Conservation (phyloP, 2,888 invertebrate species). For the Aphidius colemani region DNA sequence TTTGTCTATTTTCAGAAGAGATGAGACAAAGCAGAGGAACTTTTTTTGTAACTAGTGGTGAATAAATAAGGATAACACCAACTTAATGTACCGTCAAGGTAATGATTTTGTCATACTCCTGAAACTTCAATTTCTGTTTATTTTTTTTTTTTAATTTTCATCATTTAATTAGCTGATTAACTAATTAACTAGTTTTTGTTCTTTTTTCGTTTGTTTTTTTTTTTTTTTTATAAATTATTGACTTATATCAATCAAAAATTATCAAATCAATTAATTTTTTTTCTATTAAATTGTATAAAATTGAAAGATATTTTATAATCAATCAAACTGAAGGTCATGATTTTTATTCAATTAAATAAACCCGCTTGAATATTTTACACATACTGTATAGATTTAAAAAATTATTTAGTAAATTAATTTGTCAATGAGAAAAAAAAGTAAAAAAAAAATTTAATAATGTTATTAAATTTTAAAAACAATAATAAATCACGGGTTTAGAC, state of each 20-base stretch:
- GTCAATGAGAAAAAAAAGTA: neutral
- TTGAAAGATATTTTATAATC: too few relatives aligned
- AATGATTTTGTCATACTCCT: slow-evolving; percentile 58
- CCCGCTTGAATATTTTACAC: too few relatives aligned
- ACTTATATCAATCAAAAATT: slow-evolving; percentile 28
- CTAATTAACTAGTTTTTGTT: slow-evolving; percentile 23
- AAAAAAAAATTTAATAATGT: slow-evolving; percentile 5
- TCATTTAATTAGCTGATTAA: slow-evolving; percentile 6
- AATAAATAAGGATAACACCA: slow-evolving; percentile 41
- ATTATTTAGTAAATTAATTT: slow-evolving; percentile 5
- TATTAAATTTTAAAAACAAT: slow-evolving; percentile 44
- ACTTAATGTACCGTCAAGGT: slow-evolving; percentile 57
- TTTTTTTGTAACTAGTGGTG: slow-evolving; percentile 10
- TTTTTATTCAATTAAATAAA: too few relatives aligned
- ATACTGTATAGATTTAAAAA: too few relatives aligned
- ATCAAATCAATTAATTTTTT: slow-evolving; percentile 2
- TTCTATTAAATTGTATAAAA: too few relatives aligned
- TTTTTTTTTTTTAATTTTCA: slow-evolving; percentile 1
- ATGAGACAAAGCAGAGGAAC: slow-evolving; percentile 30
- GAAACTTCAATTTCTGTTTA: slow-evolving; percentile 26
- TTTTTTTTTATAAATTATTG: slow-evolving; percentile 8
- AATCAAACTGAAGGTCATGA: too few relatives aligned
- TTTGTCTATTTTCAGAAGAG: slow-evolving; percentile 56
- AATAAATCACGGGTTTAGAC: slow-evolving; percentile 31
- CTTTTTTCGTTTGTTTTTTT: slow-evolving; percentile 19